Evolutionary conservation across 2,888 invertebrate species (phyloP), one percentile per base, ranked within the genome.

Genomic region (Crematogaster levior): DNA sequence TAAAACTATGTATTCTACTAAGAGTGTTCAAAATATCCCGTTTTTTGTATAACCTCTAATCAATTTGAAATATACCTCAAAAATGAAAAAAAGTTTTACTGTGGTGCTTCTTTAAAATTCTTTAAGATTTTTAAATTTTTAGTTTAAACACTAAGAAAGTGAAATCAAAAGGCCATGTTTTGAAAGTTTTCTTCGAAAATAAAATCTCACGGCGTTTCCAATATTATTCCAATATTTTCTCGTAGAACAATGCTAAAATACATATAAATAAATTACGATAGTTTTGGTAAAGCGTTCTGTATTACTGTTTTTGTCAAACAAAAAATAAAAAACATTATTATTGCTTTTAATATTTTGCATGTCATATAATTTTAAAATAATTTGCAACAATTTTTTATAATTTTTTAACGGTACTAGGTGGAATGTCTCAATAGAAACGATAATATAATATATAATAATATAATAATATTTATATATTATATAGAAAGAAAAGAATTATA

Each of bases 401-500:
- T 60, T 46, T 51, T n/a, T 75, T 74, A 21, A 34, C 10, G 4
- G 12, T n/a, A 48, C 10, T 34, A n/a, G 37, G 7, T n/a, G 3
- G 18, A 37, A 15, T 21, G 34, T 30, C 21, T 43, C 43, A 15
- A 21, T 15, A 27, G n/a, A n/a, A 46, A 30, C 53, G 3, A 72
- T 60, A 46, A 21, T 27, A 24, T 34, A n/a, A n/a, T n/a, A n/a
- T n/a, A n/a, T n/a, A n/a, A n/a, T n/a, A n/a, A n/a, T n/a, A n/a
- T 61, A 61, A 2, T 43, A 56, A 72, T 12, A 72, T 58, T 72
- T 48, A 12, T 18, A 58, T n/a, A n/a, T n/a, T n/a, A n/a, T n/a
- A n/a, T n/a, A n/a, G n/a, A n/a, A 51, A 15, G n/a, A 1, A 27
- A 61, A 24, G 5, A 27, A 1, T 27, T 65, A 34, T 18, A 63